These are phyloP conservation scores for Nycteola revayana DNA, from an alignment of 2,888 invertebrate species.

Conservation along the genomic window DNA sequence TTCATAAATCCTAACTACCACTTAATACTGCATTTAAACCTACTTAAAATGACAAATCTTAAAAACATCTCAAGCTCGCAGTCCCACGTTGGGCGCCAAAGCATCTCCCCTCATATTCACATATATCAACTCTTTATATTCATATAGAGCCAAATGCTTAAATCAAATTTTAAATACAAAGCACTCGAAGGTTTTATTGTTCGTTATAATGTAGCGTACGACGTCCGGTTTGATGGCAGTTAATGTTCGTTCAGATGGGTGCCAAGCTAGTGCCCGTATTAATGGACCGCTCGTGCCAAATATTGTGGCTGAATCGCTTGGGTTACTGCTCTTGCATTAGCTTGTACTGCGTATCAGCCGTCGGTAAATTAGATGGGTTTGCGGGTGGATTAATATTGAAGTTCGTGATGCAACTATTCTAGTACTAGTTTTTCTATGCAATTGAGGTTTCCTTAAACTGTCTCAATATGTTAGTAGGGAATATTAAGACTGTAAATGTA, in stretches of 20 bases:
- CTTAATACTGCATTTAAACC: too few relatives aligned
- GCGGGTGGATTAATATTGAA: slow-evolving; percentile 14
- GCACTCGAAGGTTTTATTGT: slow-evolving; percentile 68
- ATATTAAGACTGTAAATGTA: too few relatives aligned
- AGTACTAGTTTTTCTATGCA: too few relatives aligned
- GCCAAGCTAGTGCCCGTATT: slow-evolving; percentile 60
- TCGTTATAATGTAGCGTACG: slow-evolving; percentile 70
- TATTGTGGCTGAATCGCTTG: slow-evolving; percentile 49
- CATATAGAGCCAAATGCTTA: slow-evolving; percentile 41
- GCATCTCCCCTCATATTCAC: slow-evolving; percentile 10
- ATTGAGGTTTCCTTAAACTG: too few relatives aligned
- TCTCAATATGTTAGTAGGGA: too few relatives aligned
- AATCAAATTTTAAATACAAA: slow-evolving; percentile 53
- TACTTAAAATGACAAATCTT: too few relatives aligned
- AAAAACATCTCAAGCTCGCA: too few relatives aligned
- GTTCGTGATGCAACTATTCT: too few relatives aligned
- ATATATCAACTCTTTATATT: slow-evolving; percentile 30
- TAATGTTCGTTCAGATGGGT: slow-evolving; percentile 63
- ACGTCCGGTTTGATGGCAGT: slow-evolving; percentile 75
- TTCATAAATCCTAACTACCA: too few relatives aligned
- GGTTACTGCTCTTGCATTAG: slow-evolving; percentile 56
- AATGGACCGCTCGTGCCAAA: slow-evolving; percentile 70
- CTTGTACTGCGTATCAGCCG: slow-evolving; percentile 31
- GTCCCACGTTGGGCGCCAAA: slow-evolving; percentile 55
- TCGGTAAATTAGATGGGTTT: slow-evolving; percentile 21